A percentile compares a stretch with the other conserved stretches of the same genome.
phyloP scores from a whole-genome alignment of 2,113 vertebrate species.

The Zosterops japonicus region DNA sequence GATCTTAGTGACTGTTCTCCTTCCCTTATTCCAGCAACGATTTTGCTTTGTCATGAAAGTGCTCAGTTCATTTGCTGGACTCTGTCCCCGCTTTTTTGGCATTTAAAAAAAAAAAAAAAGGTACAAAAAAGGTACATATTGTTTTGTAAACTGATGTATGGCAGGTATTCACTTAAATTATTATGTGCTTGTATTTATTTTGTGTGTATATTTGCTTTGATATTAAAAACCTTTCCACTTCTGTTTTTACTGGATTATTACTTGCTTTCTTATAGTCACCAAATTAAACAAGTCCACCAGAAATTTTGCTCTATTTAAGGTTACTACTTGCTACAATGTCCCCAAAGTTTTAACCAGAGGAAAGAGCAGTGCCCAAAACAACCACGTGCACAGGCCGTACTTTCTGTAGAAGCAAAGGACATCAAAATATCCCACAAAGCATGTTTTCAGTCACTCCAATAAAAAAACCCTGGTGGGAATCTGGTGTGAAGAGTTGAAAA shows the following conservation, averaged over 20 bases:
- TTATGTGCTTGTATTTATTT: not conserved
- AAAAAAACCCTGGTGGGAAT: not conserved
- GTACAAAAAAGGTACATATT: not conserved
- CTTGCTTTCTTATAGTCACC: not conserved
- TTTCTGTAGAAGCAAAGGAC: not conserved
- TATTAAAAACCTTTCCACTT: not conserved
- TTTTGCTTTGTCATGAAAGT: not conserved
- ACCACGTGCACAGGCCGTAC: rapidly evolving
- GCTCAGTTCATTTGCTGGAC: not conserved
- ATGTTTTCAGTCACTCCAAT: not conserved
- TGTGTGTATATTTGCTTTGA: not conserved
- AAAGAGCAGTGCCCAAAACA: not conserved
- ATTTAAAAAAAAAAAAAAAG: not conserved
- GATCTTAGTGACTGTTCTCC: not conserved
- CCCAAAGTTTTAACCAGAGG: not conserved
- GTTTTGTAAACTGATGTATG: not conserved
- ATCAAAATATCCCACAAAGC: not conserved
- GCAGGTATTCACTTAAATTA: not conserved
- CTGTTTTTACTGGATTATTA: not conserved
- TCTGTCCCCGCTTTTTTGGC: not conserved
- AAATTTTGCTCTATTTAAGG: not conserved
- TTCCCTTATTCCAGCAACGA: not conserved
- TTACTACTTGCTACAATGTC: not conserved
- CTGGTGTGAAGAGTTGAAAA: not conserved
- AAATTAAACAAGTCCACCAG: not conserved